Base-by-base conservation (phyloP, 2,113 vertebrate genomes). In the Callopanchax toddi region DNA sequence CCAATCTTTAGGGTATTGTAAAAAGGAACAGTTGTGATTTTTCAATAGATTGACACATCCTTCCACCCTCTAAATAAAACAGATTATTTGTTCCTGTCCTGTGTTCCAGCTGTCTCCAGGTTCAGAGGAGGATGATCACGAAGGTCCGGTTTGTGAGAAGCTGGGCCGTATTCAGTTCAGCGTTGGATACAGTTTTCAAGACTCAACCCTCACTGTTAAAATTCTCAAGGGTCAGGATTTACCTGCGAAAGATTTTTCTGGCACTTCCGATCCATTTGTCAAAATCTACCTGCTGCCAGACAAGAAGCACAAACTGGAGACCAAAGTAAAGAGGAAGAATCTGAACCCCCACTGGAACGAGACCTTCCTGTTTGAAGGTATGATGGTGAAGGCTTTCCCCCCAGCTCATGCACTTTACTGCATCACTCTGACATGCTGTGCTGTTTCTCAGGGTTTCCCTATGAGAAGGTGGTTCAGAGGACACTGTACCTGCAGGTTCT, bases 231-330 rank as follows among this genome's bases (percentile, higher is more conserved):
- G 95, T 0, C 96, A 98, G 87, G 97, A 99, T 79, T 91, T 99
- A 84, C 97, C 97, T 0, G 97, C 97, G 65, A 99, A 99, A 90
- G 97, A 99, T 87, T 99, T 99, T 92, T 98, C 96, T 0, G 97
- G 97, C 67, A 99, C 97, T 77, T 98, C 96, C 1, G 97, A 99
- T 86, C 97, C 97, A 23, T 99, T 99, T 0, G 96, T 99, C 81
- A 99, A 99, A 93, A 95, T 99, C 83, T 99, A 99, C 87, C 93
- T 99, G 85, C 94, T 99, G 69, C 97, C 97, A 0, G 97, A 99
- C 91, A 99, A 99, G 92, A 99, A 99, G 93, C 94, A 98, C 94
- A 98, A 97, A 90, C 79, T 99, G 89, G 97, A 99, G 91, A 99
- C 97, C 84, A 99, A 99, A 93, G 95, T 99, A 75, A 99, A 99